Conservation (phyloP, 2,888 invertebrate species). For the Leptinotarsa tumamoca region DNA sequence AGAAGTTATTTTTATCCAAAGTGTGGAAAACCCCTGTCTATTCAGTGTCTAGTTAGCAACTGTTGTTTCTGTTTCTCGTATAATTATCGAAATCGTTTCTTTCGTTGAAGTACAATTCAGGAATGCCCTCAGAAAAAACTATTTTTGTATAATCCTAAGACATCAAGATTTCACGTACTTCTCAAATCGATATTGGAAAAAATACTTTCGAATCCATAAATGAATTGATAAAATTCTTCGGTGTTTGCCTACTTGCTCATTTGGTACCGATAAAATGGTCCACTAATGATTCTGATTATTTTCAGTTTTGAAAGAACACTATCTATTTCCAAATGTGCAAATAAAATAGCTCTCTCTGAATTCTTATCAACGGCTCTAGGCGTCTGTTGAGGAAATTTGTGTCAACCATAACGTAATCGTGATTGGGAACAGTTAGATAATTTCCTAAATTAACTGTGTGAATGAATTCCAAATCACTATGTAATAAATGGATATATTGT, state of each 20-base stretch:
- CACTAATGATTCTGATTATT: background rate
- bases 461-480: background rate
- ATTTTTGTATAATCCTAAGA: no score
- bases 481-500: background rate
- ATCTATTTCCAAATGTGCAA: background rate
- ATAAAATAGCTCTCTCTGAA: slow-evolving; percentile 1
- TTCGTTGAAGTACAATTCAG: no score
- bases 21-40: no score
- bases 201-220: no score
- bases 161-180: no score
- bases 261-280: background rate
- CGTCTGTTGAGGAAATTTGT: slow-evolving; percentile 9
- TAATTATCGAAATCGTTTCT: no score
- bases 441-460: background rate
- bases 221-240: background rate
- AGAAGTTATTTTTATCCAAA: no score
- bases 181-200: no score
- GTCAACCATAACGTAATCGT: slow-evolving; percentile 18
- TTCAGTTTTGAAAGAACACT: slow-evolving; percentile 8
- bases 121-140: no score
- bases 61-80: no score
- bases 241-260: background rate
- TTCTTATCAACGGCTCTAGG: slow-evolving; percentile 9
- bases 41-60: no score
- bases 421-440: slow-evolving; percentile 23